A percentile compares a stretch with the other conserved stretches of the same genome.
Evolutionary conservation across 2,113 vertebrate species (phyloP).

Genomic region (Gymnobelideus leadbeateri): DNA sequence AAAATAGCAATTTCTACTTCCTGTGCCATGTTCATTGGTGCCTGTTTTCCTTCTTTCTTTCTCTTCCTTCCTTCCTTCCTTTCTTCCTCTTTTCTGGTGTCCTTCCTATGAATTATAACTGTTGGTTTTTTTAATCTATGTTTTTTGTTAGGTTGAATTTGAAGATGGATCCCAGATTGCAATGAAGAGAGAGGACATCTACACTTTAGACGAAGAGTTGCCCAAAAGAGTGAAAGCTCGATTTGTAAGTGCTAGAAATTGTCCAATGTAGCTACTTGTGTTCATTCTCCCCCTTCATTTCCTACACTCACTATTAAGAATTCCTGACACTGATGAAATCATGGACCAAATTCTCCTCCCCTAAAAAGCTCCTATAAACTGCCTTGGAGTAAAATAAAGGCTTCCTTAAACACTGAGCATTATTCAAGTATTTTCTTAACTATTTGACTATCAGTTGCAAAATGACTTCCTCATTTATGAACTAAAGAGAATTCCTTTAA

Average conservation of each 20-base stretch:
- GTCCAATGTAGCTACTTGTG: not conserved
- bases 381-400: not conserved
- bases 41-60: constrained; percentile 26
- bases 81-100: not conserved
- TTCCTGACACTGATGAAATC: not conserved
- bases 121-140: constrained; percentile 34
- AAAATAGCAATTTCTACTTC: constrained; percentile 1
- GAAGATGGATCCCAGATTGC: constrained; percentile 96
- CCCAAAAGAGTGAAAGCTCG: constrained; percentile 98
- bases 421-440: constrained; percentile 3
- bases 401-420: constrained; percentile 13
- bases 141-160: constrained; percentile 93
- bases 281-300: not conserved
- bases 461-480: not conserved
- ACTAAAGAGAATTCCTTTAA: constrained; percentile 4
- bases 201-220: constrained; percentile 95
- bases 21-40: not conserved
- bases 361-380: constrained; percentile 14
- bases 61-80: not conserved
- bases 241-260: constrained; percentile 90
- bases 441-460: not conserved
- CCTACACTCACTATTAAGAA: not conserved
- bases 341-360: not conserved
- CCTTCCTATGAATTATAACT: constrained; percentile 27
- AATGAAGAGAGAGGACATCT: constrained; percentile 96